These are phyloP conservation scores for Argyrosomus japonicus DNA, from an alignment of 2,113 vertebrate species.

Conservation along the genomic window DNA sequence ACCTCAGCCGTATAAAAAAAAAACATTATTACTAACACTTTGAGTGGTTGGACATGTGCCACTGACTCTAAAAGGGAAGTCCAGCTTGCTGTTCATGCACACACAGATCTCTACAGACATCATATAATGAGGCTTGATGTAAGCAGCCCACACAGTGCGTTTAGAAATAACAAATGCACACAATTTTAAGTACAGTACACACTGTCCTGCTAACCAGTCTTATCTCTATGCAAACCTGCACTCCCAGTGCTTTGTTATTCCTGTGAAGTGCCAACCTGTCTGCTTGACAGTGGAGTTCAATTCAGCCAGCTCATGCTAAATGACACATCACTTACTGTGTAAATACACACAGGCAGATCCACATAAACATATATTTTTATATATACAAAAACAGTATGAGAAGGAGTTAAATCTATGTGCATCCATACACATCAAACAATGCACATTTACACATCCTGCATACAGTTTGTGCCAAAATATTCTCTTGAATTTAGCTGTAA, in stretches of 20 bases:
- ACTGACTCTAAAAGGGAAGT: constrained; percentile 32
- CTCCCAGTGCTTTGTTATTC: constrained; percentile 64
- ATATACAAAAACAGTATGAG: background rate
- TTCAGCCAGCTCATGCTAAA: constrained; percentile 60
- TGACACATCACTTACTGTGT: background rate
- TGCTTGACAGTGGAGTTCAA: constrained; percentile 60
- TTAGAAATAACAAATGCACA: background rate
- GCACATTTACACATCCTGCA: background rate
- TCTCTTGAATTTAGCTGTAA: background rate
- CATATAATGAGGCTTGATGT: background rate
- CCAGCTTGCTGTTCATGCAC: background rate
- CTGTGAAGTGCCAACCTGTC: constrained; percentile 49
- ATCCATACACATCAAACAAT: background rate
- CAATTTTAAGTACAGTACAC: background rate
- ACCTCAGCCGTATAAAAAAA: background rate
- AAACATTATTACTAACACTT: constrained; percentile 3
- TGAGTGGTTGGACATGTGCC: background rate
- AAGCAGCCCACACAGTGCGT: background rate
- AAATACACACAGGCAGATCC: background rate
- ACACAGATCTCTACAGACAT: constrained; percentile 4
- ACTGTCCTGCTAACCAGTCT: constrained; percentile 10
- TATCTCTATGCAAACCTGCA: constrained; percentile 45
- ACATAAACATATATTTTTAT: too few relatives aligned
- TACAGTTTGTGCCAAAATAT: constrained; percentile 6
- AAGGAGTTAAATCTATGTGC: background rate